These are phyloP conservation scores for Synergus itoensis DNA, from an alignment of 2,888 invertebrate species.

Conservation along the genomic window DNA sequence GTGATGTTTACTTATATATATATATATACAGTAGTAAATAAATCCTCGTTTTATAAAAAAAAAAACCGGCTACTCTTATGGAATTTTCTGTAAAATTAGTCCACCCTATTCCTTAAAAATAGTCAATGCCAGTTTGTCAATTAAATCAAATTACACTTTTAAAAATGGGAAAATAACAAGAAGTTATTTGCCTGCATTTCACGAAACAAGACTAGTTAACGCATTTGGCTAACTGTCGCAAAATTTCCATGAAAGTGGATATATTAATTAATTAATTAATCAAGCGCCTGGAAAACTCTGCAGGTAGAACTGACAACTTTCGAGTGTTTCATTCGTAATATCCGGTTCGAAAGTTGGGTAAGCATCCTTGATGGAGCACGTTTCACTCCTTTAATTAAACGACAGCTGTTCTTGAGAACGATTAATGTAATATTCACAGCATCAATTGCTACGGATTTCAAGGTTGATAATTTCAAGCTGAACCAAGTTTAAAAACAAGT, in stretches of 20 bases:
- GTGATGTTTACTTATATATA: not conserved
- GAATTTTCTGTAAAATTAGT: too few species aligned
- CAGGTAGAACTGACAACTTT: constrained; percentile 21
- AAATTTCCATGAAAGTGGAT: not conserved
- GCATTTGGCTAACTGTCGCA: not conserved
- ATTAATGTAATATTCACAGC: constrained; percentile 8
- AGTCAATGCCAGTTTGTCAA: too few species aligned
- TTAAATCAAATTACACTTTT: too few species aligned
- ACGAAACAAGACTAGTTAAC: not conserved
- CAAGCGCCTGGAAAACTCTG: not conserved
- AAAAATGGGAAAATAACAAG: not conserved
- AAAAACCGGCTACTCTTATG: too few species aligned
- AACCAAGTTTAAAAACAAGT: not conserved
- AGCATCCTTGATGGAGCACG: constrained; percentile 18
- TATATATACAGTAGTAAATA: not conserved
- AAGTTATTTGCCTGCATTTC: not conserved
- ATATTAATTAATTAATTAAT: constrained; percentile 13
- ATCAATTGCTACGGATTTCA: not conserved
- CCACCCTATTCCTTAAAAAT: too few species aligned
- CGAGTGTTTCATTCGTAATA: constrained; percentile 32
- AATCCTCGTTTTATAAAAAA: too few species aligned
- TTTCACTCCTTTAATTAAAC: constrained; percentile 19
- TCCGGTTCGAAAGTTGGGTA: constrained; percentile 15
- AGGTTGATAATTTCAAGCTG: not conserved
- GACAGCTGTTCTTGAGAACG: constrained; percentile 24